These are phyloP conservation scores for Philereme transversata DNA, from an alignment of 2,888 invertebrate genomes.

Conservation along the genomic window DNA sequence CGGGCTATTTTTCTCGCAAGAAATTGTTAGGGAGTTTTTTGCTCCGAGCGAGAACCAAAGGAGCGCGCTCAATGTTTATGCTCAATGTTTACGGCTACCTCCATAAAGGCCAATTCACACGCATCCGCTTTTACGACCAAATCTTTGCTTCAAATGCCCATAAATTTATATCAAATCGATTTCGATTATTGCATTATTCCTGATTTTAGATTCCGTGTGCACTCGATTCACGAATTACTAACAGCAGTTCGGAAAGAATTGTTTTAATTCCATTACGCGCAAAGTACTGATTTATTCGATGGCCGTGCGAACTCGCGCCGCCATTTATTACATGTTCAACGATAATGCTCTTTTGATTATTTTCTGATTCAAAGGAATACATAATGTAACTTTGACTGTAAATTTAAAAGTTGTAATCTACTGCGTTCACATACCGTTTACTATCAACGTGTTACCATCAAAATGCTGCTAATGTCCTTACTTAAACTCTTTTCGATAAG, in stretches of 20 bases:
- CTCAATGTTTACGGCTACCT: constrained; percentile 28
- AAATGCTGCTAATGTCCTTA: no score
- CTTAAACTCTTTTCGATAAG: no score
- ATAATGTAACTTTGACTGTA: constrained; percentile 29
- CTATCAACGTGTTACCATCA: no score
- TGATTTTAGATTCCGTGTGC: constrained; percentile 17
- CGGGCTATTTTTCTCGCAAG: constrained; percentile 8
- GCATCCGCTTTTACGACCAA: constrained; percentile 30
- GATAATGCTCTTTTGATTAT: constrained; percentile 43
- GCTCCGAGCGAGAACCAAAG: constrained; percentile 10
- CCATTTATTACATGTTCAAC: constrained; percentile 40
- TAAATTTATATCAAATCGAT: constrained; percentile 34
- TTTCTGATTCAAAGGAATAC: constrained; percentile 26
- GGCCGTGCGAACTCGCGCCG: constrained; percentile 36
- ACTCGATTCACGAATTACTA: constrained; percentile 7
- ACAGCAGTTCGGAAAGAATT: constrained; percentile 21
- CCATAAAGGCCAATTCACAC: constrained; percentile 23
- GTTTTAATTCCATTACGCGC: constrained; percentile 44
- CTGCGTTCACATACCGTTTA: no score
- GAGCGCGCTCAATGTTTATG: constrained; percentile 24
- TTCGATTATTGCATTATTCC: constrained; percentile 31
- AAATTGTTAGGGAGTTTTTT: constrained; percentile 8
- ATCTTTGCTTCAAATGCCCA: constrained; percentile 28
- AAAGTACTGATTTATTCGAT: constrained; percentile 47
- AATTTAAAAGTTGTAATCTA: neutral